Conservation (phyloP, 2,797 vertebrate species). For the Phoxinus dragarum region DNA sequence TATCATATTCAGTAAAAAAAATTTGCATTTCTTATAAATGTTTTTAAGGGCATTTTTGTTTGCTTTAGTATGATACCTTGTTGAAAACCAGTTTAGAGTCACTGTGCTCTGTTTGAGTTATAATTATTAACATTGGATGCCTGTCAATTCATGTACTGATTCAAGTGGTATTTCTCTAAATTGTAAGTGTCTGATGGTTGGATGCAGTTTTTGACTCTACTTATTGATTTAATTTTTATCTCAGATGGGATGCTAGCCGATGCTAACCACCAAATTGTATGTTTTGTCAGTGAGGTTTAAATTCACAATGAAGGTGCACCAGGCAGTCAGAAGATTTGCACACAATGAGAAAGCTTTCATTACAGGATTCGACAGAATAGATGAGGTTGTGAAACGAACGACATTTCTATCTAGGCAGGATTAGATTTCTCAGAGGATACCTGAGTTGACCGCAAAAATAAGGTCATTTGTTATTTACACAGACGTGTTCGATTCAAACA, state of each 20-base stretch:
- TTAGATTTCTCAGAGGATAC: conserved; percentile 5
- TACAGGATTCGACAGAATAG: background rate
- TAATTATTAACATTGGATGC: background rate
- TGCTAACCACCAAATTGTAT: background rate
- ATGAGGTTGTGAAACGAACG: background rate
- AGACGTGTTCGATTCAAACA: background rate
- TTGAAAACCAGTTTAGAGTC: background rate
- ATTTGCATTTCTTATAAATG: background rate
- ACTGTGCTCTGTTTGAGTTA: background rate
- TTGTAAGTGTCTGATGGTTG: background rate
- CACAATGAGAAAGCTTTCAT: background rate
- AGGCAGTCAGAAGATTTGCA: conserved; percentile 5
- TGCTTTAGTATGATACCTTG: background rate
- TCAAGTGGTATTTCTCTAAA: background rate
- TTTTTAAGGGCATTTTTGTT: background rate
- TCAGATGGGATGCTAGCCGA: background rate
- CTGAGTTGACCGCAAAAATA: background rate
- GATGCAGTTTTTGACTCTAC: background rate
- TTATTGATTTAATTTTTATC: background rate
- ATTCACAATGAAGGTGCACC: background rate
- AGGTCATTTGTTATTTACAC: conserved; percentile 7
- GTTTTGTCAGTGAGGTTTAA: background rate
- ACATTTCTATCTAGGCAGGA: background rate
- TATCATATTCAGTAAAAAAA: background rate
- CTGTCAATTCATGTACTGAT: background rate